Evolutionary conservation across 2,888 invertebrate genomes (phyloP), one percentile per base, ranked within the genome.

Genomic region (Aproaerema taeniolella): DNA sequence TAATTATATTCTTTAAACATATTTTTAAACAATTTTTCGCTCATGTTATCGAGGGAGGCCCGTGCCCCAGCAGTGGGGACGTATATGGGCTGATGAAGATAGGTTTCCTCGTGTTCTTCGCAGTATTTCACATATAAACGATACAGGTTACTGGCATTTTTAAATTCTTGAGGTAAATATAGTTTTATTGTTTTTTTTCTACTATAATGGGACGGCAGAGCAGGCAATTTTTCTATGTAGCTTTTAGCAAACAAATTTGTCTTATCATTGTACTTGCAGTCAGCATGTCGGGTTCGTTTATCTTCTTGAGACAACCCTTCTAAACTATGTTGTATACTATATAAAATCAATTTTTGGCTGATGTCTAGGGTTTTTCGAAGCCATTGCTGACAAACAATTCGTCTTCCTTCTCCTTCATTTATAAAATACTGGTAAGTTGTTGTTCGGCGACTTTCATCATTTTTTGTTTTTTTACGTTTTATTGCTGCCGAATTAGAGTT

Each of bases 351-450:
- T 30, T 24, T 48, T 39, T 50, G 46, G 20, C 28, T 43, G 36
- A 48, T 26, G 39, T 48, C 40, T 5, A 48, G n/a, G n/a, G n/a
- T n/a, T n/a, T n/a, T n/a, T n/a, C n/a, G n/a, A n/a, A n/a, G n/a
- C n/a, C n/a, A n/a, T n/a, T n/a, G 28, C 37, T 49, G 47, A 26
- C 49, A 47, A 2, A 50, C 50, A 30, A 46, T 31, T 32, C 36
- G 31, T 10, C 36, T 43, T 9, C 32, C 50, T 37, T 50, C 47
- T 7, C 37, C 43, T 24, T 50, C 37, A 29, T 50, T 50, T 5
- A 47, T 47, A 44, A 42, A 50, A 34, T 50, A 49, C 28, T 47
- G 45, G 28, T 41, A 44, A 13, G 50, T n/a, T n/a, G n/a, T n/a
- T n/a, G n/a, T n/a, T n/a, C n/a, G n/a, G n/a, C n/a, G n/a, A n/a